These are phyloP conservation scores for Ammospiza maritima DNA, from an alignment of 2,797 vertebrate species.

Conservation along the genomic window DNA sequence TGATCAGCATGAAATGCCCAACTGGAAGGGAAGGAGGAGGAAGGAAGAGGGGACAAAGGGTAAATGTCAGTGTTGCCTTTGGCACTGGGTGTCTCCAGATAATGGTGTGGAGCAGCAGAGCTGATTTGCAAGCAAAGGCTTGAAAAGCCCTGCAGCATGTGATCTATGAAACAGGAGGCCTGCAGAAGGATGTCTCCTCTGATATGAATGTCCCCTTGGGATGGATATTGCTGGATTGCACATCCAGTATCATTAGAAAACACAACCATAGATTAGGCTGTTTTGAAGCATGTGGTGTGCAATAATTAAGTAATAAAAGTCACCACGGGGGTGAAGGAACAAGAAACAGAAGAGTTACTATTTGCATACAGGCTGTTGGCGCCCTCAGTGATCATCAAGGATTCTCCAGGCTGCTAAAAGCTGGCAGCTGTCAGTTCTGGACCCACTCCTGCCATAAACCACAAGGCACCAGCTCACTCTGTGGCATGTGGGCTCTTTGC, in stretches of 20 bases:
- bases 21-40: background rate
- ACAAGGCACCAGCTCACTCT: background rate
- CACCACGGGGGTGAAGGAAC: slow-evolving; percentile 80
- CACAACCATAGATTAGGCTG: slow-evolving; percentile 78
- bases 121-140: slow-evolving; percentile 31
- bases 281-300: slow-evolving; percentile 86
- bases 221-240: slow-evolving; percentile 52
- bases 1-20: background rate
- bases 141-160: slow-evolving; percentile 40
- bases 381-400: background rate
- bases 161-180: slow-evolving; percentile 41
- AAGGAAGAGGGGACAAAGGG: background rate
- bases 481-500: background rate
- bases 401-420: slow-evolving; percentile 4
- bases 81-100: background rate
- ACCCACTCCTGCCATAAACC: background rate
- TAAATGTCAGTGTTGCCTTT: background rate
- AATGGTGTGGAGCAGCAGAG: background rate
- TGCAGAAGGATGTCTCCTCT: slow-evolving; percentile 58
- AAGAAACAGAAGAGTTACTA: slow-evolving; percentile 71
- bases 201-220: slow-evolving; percentile 67
- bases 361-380: slow-evolving; percentile 76
- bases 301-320: slow-evolving; percentile 99
- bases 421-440: background rate
- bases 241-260: slow-evolving; percentile 76